A percentile compares a stretch with the other conserved stretches of the same genome.
phyloP scores from a whole-genome alignment of 1,140 invertebrate species.

The Spodoptera litura region DNA sequence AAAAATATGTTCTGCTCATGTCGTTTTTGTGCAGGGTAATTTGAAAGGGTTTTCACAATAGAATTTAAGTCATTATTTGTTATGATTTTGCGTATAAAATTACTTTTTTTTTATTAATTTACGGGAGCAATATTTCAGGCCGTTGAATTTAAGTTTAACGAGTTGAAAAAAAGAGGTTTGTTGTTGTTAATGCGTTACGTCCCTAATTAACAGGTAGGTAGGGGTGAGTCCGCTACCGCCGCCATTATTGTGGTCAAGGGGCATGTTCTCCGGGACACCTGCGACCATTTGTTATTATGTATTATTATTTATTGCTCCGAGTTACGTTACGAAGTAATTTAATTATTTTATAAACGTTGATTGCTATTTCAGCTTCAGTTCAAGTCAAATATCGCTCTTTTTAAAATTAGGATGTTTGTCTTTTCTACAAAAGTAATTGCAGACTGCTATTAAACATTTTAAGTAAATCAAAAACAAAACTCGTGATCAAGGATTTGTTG shows the following conservation, averaged over 20 bases:
- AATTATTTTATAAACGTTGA: conserved; percentile 15
- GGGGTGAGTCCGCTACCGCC: conserved; percentile 22
- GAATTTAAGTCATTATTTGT: conserved; percentile 25
- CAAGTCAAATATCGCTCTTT: too few species aligned
- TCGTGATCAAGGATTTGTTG: too few species aligned
- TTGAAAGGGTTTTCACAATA: conserved; percentile 31
- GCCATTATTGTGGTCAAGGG: conserved; percentile 45
- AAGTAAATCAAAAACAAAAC: too few species aligned
- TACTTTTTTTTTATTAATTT: conserved; percentile 41
- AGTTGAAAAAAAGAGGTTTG: conserved; percentile 47
- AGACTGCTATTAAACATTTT: too few species aligned
- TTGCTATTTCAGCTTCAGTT: not conserved
- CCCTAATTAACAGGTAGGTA: conserved; percentile 54
- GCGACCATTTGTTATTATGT: conserved; percentile 23
- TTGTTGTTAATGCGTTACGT: conserved; percentile 46
- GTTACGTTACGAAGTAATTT: not conserved
- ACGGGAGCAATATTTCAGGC: conserved; percentile 38
- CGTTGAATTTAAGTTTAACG: conserved; percentile 49
- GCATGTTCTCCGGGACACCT: conserved; percentile 43
- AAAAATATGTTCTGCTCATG: conserved; percentile 38
- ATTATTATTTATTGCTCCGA: conserved; percentile 13
- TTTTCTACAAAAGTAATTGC: too few species aligned
- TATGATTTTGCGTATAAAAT: conserved; percentile 33
- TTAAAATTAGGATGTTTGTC: too few species aligned
- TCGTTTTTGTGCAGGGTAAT: conserved; percentile 13